A percentile compares a stretch with the other conserved stretches of the same genome.
Conservation (phyloP, 2,797 vertebrate genomes). For the Chanos chanos region DNA sequence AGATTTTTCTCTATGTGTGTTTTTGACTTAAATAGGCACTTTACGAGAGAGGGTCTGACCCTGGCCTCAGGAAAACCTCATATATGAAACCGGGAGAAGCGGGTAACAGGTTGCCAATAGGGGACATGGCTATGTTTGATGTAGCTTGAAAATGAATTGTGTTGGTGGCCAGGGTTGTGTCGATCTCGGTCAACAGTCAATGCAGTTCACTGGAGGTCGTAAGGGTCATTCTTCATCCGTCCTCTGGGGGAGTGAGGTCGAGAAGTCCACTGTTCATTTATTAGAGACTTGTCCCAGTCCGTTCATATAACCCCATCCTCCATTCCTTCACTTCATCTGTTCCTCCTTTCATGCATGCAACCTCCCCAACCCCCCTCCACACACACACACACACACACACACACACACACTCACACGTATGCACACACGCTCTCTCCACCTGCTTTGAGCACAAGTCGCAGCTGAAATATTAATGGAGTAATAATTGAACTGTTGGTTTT, state of each 20-base stretch:
- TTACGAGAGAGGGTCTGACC: slow-evolving; percentile 23
- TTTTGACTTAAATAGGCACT: neutral
- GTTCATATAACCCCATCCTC: neutral
- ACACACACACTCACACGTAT: neutral
- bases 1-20: too few relatives aligned
- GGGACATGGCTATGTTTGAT: slow-evolving; percentile 23
- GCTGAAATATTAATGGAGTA: slow-evolving; percentile 60
- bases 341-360: neutral
- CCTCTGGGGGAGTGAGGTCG: slow-evolving; percentile 49
- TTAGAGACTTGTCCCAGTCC: slow-evolving; percentile 4
- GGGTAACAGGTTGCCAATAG: slow-evolving; percentile 35
- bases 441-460: slow-evolving; percentile 26
- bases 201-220: slow-evolving; percentile 47
- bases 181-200: slow-evolving; percentile 33
- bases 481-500: slow-evolving; percentile 58
- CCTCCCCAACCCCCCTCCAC: neutral
- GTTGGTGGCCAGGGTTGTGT: slow-evolving; percentile 13
- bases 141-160: slow-evolving; percentile 37
- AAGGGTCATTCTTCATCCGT: slow-evolving; percentile 53
- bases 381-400: neutral
- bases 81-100: slow-evolving; percentile 35
- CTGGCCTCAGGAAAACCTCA: slow-evolving; percentile 6
- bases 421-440: neutral
- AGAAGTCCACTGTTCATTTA: slow-evolving; percentile 49
- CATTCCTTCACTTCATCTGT: neutral